These are phyloP conservation scores for Promerops cafer DNA, from an alignment of 2,113 vertebrate species.

Conservation along the genomic window DNA sequence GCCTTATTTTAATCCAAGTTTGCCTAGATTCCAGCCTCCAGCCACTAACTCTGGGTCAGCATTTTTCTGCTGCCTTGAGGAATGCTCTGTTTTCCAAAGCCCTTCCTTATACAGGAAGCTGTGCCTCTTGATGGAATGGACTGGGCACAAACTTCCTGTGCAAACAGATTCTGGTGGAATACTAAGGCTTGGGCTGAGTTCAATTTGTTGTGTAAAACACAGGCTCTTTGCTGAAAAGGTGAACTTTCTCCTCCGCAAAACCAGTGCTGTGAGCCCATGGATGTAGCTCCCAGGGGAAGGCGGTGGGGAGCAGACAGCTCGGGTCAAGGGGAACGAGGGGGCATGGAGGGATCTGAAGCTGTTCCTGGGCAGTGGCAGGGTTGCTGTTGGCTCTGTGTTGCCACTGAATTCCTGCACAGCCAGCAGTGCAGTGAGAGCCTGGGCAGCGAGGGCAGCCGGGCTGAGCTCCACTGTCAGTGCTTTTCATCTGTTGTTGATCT, in stretches of 20 bases:
- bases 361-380: not conserved
- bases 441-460: fast-evolving
- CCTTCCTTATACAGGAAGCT: not conserved
- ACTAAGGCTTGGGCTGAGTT: not conserved
- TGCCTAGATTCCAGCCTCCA: not conserved
- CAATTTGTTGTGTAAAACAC: not conserved
- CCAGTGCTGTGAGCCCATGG: not conserved
- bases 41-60: not conserved
- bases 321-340: fast-evolving
- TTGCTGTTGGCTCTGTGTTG: not conserved
- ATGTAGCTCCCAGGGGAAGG: not conserved
- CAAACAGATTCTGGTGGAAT: not conserved
- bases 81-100: not conserved
- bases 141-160: not conserved
- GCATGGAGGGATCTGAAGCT: not conserved
- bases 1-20: not conserved
- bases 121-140: not conserved
- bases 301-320: not conserved
- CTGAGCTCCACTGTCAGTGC: not conserved
- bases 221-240: not conserved
- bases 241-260: not conserved
- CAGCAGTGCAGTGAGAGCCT: not conserved
- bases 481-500: not conserved
- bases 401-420: not conserved
- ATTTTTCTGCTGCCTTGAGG: not conserved